Conservation (phyloP, 2,797 vertebrate genomes). For the Gobio occitaniae region DNA sequence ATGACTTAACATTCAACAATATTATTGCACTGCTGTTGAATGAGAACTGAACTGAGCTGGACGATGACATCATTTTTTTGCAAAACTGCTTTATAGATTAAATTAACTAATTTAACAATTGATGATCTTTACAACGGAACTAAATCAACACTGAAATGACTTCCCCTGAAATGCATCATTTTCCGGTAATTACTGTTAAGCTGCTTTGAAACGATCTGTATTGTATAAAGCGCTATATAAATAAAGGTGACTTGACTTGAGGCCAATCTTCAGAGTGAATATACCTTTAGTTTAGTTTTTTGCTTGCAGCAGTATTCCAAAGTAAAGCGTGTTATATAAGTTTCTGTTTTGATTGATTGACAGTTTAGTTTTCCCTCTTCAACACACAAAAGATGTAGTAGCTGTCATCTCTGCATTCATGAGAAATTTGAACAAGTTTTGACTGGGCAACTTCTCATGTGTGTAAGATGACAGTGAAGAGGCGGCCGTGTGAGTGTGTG, state of each 20-base stretch:
- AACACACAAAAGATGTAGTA: conserved; percentile 57
- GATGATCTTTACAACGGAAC: no score
- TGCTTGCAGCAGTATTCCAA: not conserved
- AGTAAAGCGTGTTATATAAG: not conserved
- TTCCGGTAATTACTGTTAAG: no score
- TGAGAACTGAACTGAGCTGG: no score
- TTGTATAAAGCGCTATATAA: no score
- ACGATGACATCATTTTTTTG: no score
- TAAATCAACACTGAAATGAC: no score
- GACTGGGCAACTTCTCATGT: conserved; percentile 59
- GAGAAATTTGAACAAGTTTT: conserved; percentile 70
- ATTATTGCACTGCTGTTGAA: no score
- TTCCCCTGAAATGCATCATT: no score
- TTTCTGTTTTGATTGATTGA: conserved; percentile 24
- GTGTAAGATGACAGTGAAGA: conserved; percentile 56
- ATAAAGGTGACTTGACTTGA: not conserved
- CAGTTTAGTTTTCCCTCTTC: conserved; percentile 55
- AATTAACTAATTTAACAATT: no score
- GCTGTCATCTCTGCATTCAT: conserved; percentile 61
- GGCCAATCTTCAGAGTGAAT: not conserved
- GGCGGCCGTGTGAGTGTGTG: conserved; percentile 35
- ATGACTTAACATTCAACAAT: no score
- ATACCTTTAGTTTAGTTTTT: not conserved
- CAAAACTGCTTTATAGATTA: no score
- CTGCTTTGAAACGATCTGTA: no score